phyloP scores from a whole-genome alignment of 2,888 invertebrate species.

The Pyrrhia umbra region DNA sequence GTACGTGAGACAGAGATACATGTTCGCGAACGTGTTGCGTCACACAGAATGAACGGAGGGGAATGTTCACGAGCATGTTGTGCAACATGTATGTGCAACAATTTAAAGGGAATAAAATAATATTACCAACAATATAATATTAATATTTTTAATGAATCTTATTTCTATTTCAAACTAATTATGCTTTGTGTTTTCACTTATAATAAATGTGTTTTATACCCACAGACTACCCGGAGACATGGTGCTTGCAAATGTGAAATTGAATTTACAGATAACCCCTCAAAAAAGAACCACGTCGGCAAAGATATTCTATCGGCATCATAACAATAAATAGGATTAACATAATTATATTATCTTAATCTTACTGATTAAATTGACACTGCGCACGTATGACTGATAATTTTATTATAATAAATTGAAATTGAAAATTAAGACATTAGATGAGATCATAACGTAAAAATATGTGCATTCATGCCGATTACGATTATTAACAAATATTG shows the following conservation, averaged over 20 bases:
- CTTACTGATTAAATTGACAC: constrained; percentile 8
- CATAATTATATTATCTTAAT: not conserved
- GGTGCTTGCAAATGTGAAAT: too few species aligned
- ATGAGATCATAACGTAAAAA: too few species aligned
- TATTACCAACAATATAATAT: too few species aligned
- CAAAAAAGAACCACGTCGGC: not conserved
- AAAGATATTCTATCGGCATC: not conserved
- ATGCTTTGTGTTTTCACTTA: too few species aligned
- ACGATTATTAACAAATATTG: too few species aligned
- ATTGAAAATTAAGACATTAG: too few species aligned
- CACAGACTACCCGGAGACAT: too few species aligned
- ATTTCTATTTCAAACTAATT: too few species aligned
- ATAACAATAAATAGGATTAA: not conserved
- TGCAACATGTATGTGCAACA: not conserved
- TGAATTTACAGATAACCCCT: too few species aligned
- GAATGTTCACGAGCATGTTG: constrained; percentile 6
- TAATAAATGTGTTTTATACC: too few species aligned
- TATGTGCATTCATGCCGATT: too few species aligned
- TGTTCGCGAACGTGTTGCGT: constrained; percentile 21
- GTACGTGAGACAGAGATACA: constrained; percentile 34
- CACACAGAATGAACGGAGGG: not conserved
- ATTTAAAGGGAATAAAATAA: not conserved
- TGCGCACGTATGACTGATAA: not conserved
- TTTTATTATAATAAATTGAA: not conserved
- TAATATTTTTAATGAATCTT: not conserved